These are phyloP conservation scores for Mactromeris polynyma DNA, from an alignment of 2,888 invertebrate genomes.

Conservation along the genomic window DNA sequence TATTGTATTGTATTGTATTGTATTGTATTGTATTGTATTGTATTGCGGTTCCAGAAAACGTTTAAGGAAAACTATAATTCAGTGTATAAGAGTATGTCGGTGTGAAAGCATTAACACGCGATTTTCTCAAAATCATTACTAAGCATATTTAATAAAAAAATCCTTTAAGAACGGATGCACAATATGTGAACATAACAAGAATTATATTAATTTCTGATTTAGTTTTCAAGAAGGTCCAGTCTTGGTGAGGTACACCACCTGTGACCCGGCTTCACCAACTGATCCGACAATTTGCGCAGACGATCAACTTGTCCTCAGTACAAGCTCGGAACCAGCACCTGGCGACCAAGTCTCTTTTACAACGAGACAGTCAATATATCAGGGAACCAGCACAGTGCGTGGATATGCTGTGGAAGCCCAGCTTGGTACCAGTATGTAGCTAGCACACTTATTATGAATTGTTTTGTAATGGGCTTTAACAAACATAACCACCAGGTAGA, in stretches of 20 bases:
- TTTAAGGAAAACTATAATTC: too few species aligned
- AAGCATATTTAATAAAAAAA: too few species aligned
- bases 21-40: too few species aligned
- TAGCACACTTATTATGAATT: background rate
- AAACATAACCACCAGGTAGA: too few species aligned
- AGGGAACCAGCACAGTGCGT: conserved; percentile 22
- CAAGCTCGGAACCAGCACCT: background rate
- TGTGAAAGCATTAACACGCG: too few species aligned
- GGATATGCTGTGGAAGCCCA: conserved; percentile 42
- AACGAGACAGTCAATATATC: conserved; percentile 32
- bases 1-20: too few species aligned
- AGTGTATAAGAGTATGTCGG: too few species aligned
- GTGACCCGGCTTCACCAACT: conserved; percentile 41
- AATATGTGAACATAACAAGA: too few species aligned
- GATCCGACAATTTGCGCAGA: conserved; percentile 32
- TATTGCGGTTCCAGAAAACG: too few species aligned
- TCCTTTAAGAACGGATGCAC: background rate
- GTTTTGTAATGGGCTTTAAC: too few species aligned
- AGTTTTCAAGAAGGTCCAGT: conserved; percentile 38
- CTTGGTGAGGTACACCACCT: conserved; percentile 39
- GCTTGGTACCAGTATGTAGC: conserved; percentile 33
- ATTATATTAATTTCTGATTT: background rate
- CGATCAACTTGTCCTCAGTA: background rate
- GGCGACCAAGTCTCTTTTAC: conserved; percentile 36
- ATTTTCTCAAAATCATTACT: too few species aligned